These are phyloP conservation scores for Heliconius hewitsoni DNA, from an alignment of 1,140 invertebrate species.

Conservation along the genomic window DNA sequence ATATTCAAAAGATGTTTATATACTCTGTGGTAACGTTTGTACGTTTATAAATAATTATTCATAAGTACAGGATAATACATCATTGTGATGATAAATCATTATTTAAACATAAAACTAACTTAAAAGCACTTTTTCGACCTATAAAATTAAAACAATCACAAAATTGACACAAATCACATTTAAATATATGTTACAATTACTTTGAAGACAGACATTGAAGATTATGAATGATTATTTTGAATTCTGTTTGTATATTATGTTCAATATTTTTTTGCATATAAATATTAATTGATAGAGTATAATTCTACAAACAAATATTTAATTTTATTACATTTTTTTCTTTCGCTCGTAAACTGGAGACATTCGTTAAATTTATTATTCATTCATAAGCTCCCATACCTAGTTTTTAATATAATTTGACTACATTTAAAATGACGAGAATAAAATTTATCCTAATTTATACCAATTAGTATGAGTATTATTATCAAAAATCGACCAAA, in stretches of 20 bases:
- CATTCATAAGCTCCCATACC: neutral
- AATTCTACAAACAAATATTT: neutral
- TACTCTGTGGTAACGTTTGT: conserved; percentile 35
- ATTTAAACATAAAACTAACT: conserved; percentile 18
- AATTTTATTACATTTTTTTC: neutral
- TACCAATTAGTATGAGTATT: conserved; percentile 20
- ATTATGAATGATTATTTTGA: neutral
- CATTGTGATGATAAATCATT: conserved; percentile 34
- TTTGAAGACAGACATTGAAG: conserved; percentile 2
- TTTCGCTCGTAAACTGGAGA: no score
- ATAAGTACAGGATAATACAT: conserved; percentile 24
- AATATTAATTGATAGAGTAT: neutral
- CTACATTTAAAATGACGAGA: conserved; percentile 54
- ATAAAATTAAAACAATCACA: conserved; percentile 35
- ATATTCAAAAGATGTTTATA: neutral
- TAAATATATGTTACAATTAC: conserved; percentile 43
- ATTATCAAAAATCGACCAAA: conserved; percentile 17
- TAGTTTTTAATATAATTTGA: conserved; percentile 41
- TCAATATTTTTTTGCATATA: no score
- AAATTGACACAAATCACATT: conserved; percentile 44
- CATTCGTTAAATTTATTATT: neutral
- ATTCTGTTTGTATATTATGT: no score
- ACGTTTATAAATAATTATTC: conserved; percentile 23
- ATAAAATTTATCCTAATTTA: conserved; percentile 45
- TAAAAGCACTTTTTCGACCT: conserved; percentile 31